Conservation (phyloP, 2,797 vertebrate genomes). For the Sebastiscus tertius region DNA sequence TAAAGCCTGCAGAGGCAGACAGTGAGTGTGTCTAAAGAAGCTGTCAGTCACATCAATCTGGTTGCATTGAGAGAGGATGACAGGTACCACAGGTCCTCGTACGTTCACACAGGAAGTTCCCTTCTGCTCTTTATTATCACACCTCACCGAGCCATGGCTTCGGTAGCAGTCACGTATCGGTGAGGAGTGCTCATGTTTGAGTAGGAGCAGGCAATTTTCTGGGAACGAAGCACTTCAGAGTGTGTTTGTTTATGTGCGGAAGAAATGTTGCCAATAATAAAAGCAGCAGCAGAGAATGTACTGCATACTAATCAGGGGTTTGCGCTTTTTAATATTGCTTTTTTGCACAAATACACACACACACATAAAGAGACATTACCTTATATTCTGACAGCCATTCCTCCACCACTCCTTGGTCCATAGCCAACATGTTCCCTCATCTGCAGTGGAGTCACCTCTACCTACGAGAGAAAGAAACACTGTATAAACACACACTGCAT, state of each 20-base stretch:
- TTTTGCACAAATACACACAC: neutral
- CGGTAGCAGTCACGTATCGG: slow-evolving; percentile 7
- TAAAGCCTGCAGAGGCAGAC: neutral
- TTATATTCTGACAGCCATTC: slow-evolving; percentile 99
- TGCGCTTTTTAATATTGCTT: neutral
- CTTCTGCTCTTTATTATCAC: slow-evolving; percentile 15
- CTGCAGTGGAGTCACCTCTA: slow-evolving; percentile 82
- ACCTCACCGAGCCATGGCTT: neutral
- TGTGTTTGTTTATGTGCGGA: slow-evolving; percentile 20
- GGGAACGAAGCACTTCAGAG: slow-evolving; percentile 22
- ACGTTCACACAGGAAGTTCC: slow-evolving; percentile 13
- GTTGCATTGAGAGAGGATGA: slow-evolving; percentile 15
- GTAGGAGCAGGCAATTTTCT: slow-evolving; percentile 15
- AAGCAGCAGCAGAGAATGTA: slow-evolving; percentile 1
- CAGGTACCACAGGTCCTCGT: neutral
- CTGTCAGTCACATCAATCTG: neutral
- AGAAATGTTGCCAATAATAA: slow-evolving; percentile 18
- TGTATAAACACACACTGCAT: neutral
- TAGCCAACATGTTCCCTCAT: slow-evolving; percentile 97
- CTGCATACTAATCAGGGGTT: slow-evolving; percentile 5
- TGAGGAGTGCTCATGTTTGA: slow-evolving; percentile 29
- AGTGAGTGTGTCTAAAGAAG: neutral
- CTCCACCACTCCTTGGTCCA: slow-evolving; percentile 96
- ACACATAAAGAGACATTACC: slow-evolving; percentile 78
- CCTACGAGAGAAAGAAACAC: slow-evolving; percentile 70